Percentiles rank a stretch among this genome's conserved stretches.
phyloP scores from a whole-genome alignment of 1,140 invertebrate genomes.

The Drosophila pseudoobscura region DNA sequence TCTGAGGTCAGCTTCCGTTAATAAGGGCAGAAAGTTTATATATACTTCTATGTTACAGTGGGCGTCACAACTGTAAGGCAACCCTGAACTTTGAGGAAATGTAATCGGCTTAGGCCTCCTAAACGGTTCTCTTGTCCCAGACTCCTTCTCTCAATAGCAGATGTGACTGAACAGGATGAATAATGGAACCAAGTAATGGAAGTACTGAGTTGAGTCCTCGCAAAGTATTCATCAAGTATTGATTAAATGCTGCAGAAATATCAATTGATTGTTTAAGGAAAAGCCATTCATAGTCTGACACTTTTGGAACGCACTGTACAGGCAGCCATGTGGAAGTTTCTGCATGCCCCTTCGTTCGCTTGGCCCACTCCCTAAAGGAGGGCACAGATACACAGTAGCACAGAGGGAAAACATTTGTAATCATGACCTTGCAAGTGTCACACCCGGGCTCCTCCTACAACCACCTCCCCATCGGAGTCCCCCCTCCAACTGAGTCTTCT shows the following conservation, averaged over 20 bases:
- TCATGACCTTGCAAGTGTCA: constrained; percentile 48
- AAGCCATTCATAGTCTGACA: too few relatives aligned
- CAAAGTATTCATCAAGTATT: too few relatives aligned
- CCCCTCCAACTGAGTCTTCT: not conserved
- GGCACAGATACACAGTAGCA: not conserved
- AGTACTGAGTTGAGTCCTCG: too few relatives aligned
- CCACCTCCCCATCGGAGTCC: not conserved
- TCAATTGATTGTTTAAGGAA: too few relatives aligned
- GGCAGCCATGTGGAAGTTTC: constrained; percentile 17
- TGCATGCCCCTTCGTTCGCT: constrained; percentile 10
- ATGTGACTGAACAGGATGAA: too few relatives aligned
- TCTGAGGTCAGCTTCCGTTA: constrained; percentile 27
- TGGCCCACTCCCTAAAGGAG: constrained; percentile 40
- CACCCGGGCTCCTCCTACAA: not conserved
- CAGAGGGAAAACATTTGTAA: constrained; percentile 19
- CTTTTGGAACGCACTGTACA: not conserved
- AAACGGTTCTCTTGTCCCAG: not conserved
- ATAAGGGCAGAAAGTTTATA: constrained; percentile 25
- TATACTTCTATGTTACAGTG: not conserved
- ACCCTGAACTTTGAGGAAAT: not conserved
- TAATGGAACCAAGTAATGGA: too few relatives aligned
- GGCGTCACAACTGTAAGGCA: not conserved
- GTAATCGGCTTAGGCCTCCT: not conserved
- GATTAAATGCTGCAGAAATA: too few relatives aligned
- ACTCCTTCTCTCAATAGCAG: not conserved